phyloP scores from a whole-genome alignment of 2,113 vertebrate species.

The Planiliza haematocheilus region DNA sequence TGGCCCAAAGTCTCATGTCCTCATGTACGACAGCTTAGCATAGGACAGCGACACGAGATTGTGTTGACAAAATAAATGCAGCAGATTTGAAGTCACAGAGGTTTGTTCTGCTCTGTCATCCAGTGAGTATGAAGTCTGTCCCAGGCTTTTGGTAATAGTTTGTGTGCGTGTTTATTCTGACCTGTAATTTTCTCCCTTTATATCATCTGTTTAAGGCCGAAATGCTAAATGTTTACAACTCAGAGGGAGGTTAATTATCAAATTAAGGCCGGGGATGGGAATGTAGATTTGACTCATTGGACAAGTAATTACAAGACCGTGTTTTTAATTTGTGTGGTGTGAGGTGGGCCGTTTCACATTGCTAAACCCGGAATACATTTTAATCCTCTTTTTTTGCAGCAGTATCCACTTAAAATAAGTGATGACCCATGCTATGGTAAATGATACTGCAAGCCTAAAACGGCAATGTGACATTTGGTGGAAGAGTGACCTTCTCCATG shows the following conservation, averaged over 20 bases:
- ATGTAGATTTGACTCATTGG: conserved; percentile 55
- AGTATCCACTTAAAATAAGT: conserved; percentile 25
- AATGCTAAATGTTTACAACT: conserved; percentile 72
- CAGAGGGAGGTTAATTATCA: conserved; percentile 68
- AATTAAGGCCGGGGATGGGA: conserved; percentile 66
- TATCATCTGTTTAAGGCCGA: conserved; percentile 66
- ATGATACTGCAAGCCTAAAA: conserved; percentile 53
- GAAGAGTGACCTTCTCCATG: conserved; percentile 62
- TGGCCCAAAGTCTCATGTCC: too few relatives aligned
- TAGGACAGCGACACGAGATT: too few relatives aligned
- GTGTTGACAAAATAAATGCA: too few relatives aligned
- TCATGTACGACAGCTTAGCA: too few relatives aligned
- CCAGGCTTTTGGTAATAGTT: background rate
- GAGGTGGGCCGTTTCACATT: conserved; percentile 28
- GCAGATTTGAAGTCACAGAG: too few relatives aligned
- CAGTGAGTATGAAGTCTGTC: too few relatives aligned
- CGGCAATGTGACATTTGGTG: conserved; percentile 65
- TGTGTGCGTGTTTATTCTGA: conserved; percentile 45
- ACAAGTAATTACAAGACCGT: conserved; percentile 65
- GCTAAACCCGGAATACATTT: conserved; percentile 15
- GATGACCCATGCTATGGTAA: conserved; percentile 31
- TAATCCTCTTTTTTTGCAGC: background rate
- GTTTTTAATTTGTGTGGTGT: conserved; percentile 58
- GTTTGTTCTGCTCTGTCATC: too few relatives aligned
- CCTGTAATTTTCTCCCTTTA: conserved; percentile 72